Evolutionary conservation across 2,888 invertebrate species (phyloP), one percentile per base, ranked within the genome.

Genomic region (Apodemia zela): DNA sequence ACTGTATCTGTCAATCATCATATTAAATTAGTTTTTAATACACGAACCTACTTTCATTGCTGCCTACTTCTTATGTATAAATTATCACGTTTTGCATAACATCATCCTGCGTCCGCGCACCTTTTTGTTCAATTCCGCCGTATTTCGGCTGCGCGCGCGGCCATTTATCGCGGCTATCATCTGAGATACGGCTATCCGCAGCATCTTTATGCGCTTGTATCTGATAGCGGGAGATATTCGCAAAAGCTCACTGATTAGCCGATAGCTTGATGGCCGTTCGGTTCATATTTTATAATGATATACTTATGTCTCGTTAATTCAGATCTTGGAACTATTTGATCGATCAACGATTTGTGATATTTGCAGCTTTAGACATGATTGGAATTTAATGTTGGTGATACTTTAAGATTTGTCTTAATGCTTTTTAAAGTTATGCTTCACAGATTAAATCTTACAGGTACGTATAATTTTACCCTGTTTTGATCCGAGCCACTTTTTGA

Each of bases 71-170:
- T 21, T 21, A 21, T 33, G 8, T 33, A 33, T 33, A 10, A 33
- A 33, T 33, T 10, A 33, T 33, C 33, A 42, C 57, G 47, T 74
- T 25, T 65, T n/a, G 78, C 78, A 84, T 78, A 73, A 25, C 7
- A 13, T 74, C 72, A 49, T 81, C 80, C 76, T 62, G 71, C 79
- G 79, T 75, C 67, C 74, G 77, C 77, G 81, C 79, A 74, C 78
- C 87, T 87, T 87, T 89, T 88, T 87, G 87, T 78, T 79, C 80
- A 68, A 72, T 73, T 75, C 78, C 75, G 74, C 78, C 80, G 87
- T 89, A 89, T 89, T 89, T 90, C 82, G 90, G 90, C 86, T 85
- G 88, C 81, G 74, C 77, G 88, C 81, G 74, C 77, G 70, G 71
- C 78, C 81, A 79, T 87, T 87, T 89, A 89, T 89, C 89, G 84